phyloP scores from a whole-genome alignment of 1,140 invertebrate genomes.

The Eriosoma lanigerum region DNA sequence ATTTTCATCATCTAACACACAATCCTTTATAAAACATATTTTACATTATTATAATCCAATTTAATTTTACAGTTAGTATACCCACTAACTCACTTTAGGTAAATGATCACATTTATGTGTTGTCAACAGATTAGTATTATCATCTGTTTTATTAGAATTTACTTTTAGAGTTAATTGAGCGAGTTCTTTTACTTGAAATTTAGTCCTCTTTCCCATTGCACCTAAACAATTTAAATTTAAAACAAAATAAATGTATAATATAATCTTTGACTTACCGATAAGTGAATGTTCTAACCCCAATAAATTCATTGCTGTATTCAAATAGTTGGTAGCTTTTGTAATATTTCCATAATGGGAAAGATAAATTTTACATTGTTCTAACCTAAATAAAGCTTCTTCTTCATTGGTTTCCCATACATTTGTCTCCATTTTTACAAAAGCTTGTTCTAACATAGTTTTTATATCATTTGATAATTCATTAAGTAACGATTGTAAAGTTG shows the following conservation, averaged over 20 bases:
- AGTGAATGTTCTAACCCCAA: constrained; percentile 70
- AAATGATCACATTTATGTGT: constrained; percentile 61
- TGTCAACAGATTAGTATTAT: constrained; percentile 58
- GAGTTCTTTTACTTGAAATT: constrained; percentile 77
- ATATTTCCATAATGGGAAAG: constrained; percentile 71
- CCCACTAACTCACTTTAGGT: constrained; percentile 59
- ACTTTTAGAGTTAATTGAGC: constrained; percentile 78
- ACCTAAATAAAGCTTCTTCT: constrained; percentile 67
- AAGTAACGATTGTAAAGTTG: constrained; percentile 73
- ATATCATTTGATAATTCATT: constrained; percentile 71
- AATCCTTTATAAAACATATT: constrained; percentile 58
- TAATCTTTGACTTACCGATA: constrained; percentile 55
- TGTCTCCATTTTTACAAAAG: constrained; percentile 63
- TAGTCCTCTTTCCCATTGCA: constrained; percentile 83
- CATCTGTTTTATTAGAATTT: constrained; percentile 58
- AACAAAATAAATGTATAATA: constrained; percentile 1
- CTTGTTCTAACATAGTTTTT: constrained; percentile 64
- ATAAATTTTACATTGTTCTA: constrained; percentile 76
- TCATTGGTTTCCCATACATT: constrained; percentile 58
- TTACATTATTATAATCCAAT: neutral
- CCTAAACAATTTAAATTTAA: constrained; percentile 61
- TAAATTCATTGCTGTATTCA: constrained; percentile 67
- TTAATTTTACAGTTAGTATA: neutral
- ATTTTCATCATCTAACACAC: constrained; percentile 81
- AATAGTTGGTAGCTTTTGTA: constrained; percentile 67